Evolutionary conservation across 2,113 vertebrate species (phyloP), one percentile per base, ranked within the genome.

Genomic region (Nymphicus hollandicus): DNA sequence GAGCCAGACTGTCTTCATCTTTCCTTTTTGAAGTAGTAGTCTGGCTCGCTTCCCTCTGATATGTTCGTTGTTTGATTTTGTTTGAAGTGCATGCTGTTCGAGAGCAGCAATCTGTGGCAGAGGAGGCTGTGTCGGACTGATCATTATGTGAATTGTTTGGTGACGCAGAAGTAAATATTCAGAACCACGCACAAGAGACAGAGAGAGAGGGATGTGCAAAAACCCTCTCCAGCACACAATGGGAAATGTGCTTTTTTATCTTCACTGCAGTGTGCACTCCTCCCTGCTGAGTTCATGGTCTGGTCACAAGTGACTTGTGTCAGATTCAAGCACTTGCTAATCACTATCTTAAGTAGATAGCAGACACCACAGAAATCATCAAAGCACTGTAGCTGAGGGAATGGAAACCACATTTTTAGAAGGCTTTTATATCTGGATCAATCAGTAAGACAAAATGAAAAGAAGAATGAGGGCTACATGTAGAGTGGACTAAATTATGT

Each of bases 111-210:
- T 95, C 78, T 71, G 71, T 7, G 2, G 72, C 72, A 81, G 85
- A 82, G 52, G 58, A 93, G 86, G 50, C 64, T 89, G 71, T 76
- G 85, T 84, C n/a, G 46, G 83, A 52, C 86, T 91, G 88, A 96
- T 97, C 84, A 56, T 96, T 96, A 87, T 78, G 89, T 93, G 94
- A 91, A 88, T 96, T 95, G 96, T 95, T 97, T 92, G 94, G 89
- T 97, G 95, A 93, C 91, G 94, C 91, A 91, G 93, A 96, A 96
- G 95, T 97, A 97, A 96, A 97, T 97, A 97, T 92, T 97, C 94
- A 94, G 79, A 97, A 88, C 53, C 58, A 46, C 14, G 17, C 17
- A 4, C 0, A 10, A 92, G 88, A 96, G 95, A 76, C 39, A 37
- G 87, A 91, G 69, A 77, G 90, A 78, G 79, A 94, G 61, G 39